A percentile compares a stretch with the other conserved stretches of the same genome.
Evolutionary conservation across 2,113 vertebrate genomes (phyloP).

Genomic region (Centropus unirufus): DNA sequence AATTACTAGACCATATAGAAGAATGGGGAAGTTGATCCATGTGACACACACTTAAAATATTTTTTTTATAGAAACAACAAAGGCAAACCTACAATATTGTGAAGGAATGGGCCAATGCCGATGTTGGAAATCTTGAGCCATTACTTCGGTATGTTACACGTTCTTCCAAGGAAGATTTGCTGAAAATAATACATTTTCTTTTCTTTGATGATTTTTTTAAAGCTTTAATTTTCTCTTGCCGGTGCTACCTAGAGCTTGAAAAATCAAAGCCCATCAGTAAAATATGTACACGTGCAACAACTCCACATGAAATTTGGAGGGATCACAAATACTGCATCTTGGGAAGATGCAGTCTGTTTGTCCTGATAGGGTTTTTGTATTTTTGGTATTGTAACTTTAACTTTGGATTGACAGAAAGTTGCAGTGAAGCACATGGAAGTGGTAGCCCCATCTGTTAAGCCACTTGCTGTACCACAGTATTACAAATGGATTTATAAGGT

Average conservation of each 20-base stretch:
- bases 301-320: not conserved
- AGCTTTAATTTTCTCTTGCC: not conserved
- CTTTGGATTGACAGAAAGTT: not conserved
- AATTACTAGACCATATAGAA: slow-evolving; percentile 55
- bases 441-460: not conserved
- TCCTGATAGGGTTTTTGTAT: not conserved
- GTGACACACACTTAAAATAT: not conserved
- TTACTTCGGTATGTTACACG: not conserved
- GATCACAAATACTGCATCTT: not conserved
- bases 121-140: not conserved
- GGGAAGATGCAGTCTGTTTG: not conserved
- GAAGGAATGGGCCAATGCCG: not conserved
- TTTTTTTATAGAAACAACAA: not conserved
- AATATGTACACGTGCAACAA: not conserved
- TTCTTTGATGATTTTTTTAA: not conserved
- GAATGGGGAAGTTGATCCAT: slow-evolving; percentile 63
- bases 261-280: not conserved
- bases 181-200: not conserved
- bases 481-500: not conserved
- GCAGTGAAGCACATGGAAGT: not conserved
- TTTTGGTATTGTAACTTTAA: not conserved
- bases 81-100: not conserved
- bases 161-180: not conserved
- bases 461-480: not conserved
- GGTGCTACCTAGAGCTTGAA: not conserved